phyloP scores from a whole-genome alignment of 2,888 invertebrate species.

The Eilema sororculum region DNA sequence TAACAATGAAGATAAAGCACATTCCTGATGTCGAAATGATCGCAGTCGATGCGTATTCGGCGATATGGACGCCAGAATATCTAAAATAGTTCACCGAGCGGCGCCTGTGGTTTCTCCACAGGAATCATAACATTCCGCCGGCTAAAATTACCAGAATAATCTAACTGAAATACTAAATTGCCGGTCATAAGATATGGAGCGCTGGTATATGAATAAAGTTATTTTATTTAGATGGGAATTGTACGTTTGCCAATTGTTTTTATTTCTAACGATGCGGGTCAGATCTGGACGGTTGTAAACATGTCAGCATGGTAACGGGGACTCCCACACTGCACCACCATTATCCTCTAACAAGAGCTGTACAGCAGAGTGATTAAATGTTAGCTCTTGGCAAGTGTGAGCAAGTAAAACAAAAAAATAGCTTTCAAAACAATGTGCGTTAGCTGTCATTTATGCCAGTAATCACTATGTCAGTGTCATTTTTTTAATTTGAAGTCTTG shows the following conservation, averaged over 20 bases:
- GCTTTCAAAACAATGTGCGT: slow-evolving; percentile 29
- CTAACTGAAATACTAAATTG: slow-evolving; percentile 57
- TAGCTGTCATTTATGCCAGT: slow-evolving; percentile 1
- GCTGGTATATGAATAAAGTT: slow-evolving; percentile 29
- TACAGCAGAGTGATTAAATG: slow-evolving; percentile 22
- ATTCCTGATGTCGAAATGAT: slow-evolving; percentile 50
- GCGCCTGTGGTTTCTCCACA: slow-evolving; percentile 57
- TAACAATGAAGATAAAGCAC: slow-evolving; percentile 42
- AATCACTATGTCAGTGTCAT: slow-evolving; percentile 24
- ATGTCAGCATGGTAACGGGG: slow-evolving; percentile 48
- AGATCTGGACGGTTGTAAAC: slow-evolving; percentile 58
- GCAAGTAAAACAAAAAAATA: slow-evolving; percentile 11
- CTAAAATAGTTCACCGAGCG: slow-evolving; percentile 62
- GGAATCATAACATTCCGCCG: slow-evolving; percentile 66
- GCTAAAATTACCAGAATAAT: slow-evolving; percentile 71
- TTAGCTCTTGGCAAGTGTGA: slow-evolving; percentile 13
- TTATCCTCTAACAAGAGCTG: slow-evolving; percentile 22
- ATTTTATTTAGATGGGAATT: slow-evolving; percentile 61
- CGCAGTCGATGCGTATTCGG: slow-evolving; percentile 31
- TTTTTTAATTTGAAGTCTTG: slow-evolving; percentile 13
- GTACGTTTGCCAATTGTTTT: slow-evolving; percentile 70
- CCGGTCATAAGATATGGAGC: slow-evolving; percentile 38
- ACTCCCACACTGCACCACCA: slow-evolving; percentile 30
- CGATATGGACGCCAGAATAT: slow-evolving; percentile 41
- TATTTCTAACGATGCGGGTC: slow-evolving; percentile 46